Evolutionary conservation across 2,888 invertebrate species (phyloP).

Genomic region (Drosophila anomelani): DNA sequence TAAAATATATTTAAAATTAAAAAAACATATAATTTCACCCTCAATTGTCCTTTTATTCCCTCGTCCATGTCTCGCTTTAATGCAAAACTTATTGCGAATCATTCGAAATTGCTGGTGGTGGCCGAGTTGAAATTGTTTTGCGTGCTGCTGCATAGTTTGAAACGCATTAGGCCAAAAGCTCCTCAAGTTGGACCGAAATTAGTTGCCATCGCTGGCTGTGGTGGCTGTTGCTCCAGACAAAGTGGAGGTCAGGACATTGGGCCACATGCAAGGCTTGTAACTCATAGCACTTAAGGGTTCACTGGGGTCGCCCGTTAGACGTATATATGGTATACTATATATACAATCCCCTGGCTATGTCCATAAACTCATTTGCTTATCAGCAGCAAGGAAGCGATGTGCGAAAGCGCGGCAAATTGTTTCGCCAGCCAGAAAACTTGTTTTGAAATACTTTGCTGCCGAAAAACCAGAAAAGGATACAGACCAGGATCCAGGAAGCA

Average conservation of each 20-base stretch:
- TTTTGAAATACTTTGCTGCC: slow-evolving; percentile 73
- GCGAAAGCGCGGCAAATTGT: slow-evolving; percentile 62
- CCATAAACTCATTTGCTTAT: slow-evolving; percentile 79
- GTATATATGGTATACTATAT: not conserved
- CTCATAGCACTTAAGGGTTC: slow-evolving; percentile 50
- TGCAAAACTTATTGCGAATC: slow-evolving; percentile 36
- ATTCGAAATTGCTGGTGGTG: slow-evolving; percentile 40
- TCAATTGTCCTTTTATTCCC: not conserved
- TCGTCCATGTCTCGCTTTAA: slow-evolving; percentile 13
- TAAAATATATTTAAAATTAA: not conserved
- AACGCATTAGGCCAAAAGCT: slow-evolving; percentile 56
- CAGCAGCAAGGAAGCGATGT: slow-evolving; percentile 41
- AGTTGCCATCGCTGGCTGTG: slow-evolving; percentile 34
- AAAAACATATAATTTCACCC: too few relatives aligned
- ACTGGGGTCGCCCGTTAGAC: slow-evolving; percentile 15
- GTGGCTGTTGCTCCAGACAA: slow-evolving; percentile 36
- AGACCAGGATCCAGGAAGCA: slow-evolving; percentile 11
- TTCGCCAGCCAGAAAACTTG: slow-evolving; percentile 66
- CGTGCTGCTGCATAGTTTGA: slow-evolving; percentile 71
- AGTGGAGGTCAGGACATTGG: slow-evolving; percentile 45
- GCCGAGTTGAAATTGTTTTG: slow-evolving; percentile 53
- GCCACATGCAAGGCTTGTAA: slow-evolving; percentile 41
- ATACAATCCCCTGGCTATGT: slow-evolving; percentile 51
- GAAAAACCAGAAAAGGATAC: slow-evolving; percentile 53
- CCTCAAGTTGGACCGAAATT: slow-evolving; percentile 28